A percentile compares a stretch with the other conserved stretches of the same genome.
Conservation (phyloP, 2,113 vertebrate genomes). For the Megaceryle torquata region DNA sequence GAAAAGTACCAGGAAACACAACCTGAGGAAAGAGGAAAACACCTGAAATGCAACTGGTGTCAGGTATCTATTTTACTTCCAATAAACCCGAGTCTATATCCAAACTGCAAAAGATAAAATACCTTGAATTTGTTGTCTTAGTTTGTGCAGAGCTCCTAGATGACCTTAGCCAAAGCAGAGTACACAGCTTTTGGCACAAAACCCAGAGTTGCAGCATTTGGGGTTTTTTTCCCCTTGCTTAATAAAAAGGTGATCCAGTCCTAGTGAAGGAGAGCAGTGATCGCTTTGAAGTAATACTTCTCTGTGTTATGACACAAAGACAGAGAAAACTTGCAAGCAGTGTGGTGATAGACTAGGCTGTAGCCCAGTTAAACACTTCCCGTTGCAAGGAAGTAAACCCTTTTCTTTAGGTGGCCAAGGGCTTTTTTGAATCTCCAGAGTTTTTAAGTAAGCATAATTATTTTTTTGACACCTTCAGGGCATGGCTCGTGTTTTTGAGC, state of each 20-base stretch:
- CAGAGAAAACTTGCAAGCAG: neutral
- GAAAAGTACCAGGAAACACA: neutral
- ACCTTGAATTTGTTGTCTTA: neutral
- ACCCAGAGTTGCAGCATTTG: neutral
- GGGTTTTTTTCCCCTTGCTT: neutral
- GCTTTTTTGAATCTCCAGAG: neutral
- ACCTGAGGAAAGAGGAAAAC: neutral
- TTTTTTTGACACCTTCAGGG: neutral
- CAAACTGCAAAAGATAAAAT: slow-evolving; percentile 1
- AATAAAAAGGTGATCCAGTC: neutral
- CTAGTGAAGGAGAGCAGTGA: neutral
- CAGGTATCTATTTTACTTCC: neutral
- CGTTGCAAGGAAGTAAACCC: neutral
- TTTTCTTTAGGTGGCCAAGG: neutral
- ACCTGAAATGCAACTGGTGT: neutral
- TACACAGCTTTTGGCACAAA: neutral
- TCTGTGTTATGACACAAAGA: neutral
- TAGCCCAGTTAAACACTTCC: neutral
- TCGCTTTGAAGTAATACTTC: neutral
- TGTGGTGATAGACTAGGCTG: neutral
- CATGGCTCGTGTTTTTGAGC: neutral
- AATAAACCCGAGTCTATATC: neutral
- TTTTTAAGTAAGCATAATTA: neutral
- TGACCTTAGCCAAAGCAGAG: neutral
- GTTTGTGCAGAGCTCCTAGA: neutral